These are phyloP conservation scores for Xiphophorus couchianus DNA, from an alignment of 2,113 vertebrate species.

Conservation along the genomic window DNA sequence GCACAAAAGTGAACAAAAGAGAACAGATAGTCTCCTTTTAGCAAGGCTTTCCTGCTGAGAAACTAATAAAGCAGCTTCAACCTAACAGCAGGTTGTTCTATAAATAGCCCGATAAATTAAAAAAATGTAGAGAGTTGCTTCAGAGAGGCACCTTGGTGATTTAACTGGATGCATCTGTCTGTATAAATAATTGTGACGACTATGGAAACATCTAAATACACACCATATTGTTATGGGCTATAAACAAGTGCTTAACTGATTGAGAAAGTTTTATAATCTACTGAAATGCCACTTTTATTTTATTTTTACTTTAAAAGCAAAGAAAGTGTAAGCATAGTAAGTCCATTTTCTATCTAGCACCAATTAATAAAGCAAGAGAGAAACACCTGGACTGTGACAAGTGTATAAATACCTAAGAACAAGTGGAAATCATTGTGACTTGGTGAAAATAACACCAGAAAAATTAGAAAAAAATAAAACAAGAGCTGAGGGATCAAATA, in stretches of 20 bases:
- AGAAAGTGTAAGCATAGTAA: neutral
- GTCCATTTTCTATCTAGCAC: neutral
- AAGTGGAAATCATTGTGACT: neutral
- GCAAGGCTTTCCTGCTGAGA: constrained; percentile 48
- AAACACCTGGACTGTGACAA: neutral
- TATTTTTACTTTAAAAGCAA: neutral
- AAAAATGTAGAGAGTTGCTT: neutral
- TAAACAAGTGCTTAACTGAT: too few relatives aligned
- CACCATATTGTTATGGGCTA: neutral
- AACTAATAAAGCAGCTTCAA: constrained; percentile 65
- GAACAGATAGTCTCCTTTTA: constrained; percentile 24
- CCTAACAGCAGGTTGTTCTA: constrained; percentile 49
- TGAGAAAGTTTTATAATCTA: too few relatives aligned
- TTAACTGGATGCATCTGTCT: neutral
- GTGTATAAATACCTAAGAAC: too few relatives aligned
- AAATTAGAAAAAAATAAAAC: neutral
- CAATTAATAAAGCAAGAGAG: neutral
- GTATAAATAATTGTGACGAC: neutral
- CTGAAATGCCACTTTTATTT: too few relatives aligned
- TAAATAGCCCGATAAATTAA: neutral
- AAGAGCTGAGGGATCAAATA: neutral
- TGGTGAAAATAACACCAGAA: neutral
- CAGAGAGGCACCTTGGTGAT: neutral
- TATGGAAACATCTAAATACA: neutral
- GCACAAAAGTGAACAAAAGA: constrained; percentile 34